Evolutionary conservation across 2,888 invertebrate species (phyloP).

Genomic region (Pocota personata): DNA sequence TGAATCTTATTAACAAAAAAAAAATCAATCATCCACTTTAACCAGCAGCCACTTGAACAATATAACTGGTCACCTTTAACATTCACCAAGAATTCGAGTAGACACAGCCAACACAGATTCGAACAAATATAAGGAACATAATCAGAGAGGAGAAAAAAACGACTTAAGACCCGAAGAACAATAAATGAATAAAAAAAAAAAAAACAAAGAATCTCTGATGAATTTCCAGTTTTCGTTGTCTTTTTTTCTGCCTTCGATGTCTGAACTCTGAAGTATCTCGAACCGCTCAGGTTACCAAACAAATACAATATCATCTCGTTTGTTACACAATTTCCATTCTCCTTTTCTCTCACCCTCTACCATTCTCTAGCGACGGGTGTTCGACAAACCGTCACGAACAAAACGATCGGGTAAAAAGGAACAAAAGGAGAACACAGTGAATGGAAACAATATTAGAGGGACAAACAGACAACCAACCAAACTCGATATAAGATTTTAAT

Average conservation of each 20-base stretch:
- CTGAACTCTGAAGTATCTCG: conserved; percentile 8
- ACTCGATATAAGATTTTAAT: conserved; percentile 54
- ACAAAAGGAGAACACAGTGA: conserved; percentile 8
- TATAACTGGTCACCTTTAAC: conserved; percentile 38
- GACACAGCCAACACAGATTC: background rate
- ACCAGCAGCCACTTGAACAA: conserved; percentile 35
- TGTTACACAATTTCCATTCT: conserved; percentile 45
- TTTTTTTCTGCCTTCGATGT: conserved; percentile 5
- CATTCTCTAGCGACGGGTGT: conserved; percentile 55
- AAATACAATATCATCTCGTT: conserved; percentile 50
- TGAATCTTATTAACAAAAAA: conserved; percentile 5
- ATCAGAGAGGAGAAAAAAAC: background rate
- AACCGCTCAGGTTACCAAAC: conserved; percentile 41
- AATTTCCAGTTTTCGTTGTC: conserved; percentile 58
- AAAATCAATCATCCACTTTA: conserved; percentile 29
- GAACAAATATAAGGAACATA: background rate
- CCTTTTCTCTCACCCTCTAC: background rate
- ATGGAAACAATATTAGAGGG: conserved; percentile 4
- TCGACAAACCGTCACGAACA: conserved; percentile 56
- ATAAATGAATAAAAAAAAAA: conserved; percentile 66
- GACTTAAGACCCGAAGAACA: conserved; percentile 38
- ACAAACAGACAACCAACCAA: conserved; percentile 1
- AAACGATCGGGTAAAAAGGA: conserved; percentile 27
- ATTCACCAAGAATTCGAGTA: background rate
- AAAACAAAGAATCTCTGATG: conserved; percentile 68